These are phyloP conservation scores for Aix galericulata DNA, from an alignment of 2,113 vertebrate species.

Conservation along the genomic window DNA sequence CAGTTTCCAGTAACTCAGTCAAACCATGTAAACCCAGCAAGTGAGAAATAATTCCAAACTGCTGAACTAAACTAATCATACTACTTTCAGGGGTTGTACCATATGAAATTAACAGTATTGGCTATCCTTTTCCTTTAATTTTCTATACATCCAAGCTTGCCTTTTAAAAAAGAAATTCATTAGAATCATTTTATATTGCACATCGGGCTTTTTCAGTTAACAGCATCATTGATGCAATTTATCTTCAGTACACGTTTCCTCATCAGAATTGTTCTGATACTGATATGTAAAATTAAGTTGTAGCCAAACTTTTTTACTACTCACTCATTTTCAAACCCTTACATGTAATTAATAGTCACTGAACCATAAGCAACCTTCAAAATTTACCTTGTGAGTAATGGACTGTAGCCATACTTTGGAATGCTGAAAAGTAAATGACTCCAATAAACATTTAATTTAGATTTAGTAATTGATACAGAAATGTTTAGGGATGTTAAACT, in stretches of 20 bases:
- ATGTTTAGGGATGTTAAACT: conserved; percentile 30
- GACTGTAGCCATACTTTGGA: background rate
- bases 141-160: background rate
- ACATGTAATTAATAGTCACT: conserved; percentile 62
- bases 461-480: conserved; percentile 60
- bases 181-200: background rate
- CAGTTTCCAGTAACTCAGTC: background rate
- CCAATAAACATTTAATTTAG: conserved; percentile 66
- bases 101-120: background rate
- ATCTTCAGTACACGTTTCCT: background rate
- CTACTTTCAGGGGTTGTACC: background rate
- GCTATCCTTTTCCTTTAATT: background rate
- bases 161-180: background rate
- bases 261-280: background rate
- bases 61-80: background rate
- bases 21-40: background rate
- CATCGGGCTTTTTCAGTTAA: background rate
- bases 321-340: conserved; percentile 52
- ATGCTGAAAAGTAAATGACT: conserved; percentile 55
- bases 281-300: conserved; percentile 41
- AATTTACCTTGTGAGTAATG: conserved; percentile 33
- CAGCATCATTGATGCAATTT: background rate
- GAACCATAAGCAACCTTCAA: conserved; percentile 21
- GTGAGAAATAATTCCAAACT: background rate
- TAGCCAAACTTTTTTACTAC: conserved; percentile 21